Percentiles rank a stretch among this genome's conserved stretches.
Evolutionary conservation across 2,113 vertebrate genomes (phyloP).

Genomic region (Garra rufa): DNA sequence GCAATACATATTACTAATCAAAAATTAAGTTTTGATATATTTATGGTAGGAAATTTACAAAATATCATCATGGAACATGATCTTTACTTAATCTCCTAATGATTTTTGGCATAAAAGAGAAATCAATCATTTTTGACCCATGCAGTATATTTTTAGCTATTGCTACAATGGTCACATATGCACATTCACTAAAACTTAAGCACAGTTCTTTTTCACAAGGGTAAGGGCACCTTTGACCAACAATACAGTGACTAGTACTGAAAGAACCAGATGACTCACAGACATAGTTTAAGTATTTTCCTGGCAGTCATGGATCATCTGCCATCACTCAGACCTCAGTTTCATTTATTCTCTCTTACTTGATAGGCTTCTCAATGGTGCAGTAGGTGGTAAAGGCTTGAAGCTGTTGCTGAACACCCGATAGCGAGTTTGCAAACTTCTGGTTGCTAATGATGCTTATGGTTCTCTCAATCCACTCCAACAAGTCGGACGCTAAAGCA

Average conservation of each 20-base stretch:
- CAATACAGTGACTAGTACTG: not conserved
- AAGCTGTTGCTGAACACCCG: conserved; percentile 93
- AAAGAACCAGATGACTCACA: conserved; percentile 2
- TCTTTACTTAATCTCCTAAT: too few relatives aligned
- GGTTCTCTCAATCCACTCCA: conserved; percentile 93
- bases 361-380: conserved; percentile 92
- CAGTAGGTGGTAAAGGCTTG: conserved; percentile 96
- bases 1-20: too few relatives aligned
- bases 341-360: conserved; percentile 75
- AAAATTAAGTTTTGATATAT: too few relatives aligned
- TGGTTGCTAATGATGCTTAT: conserved; percentile 89
- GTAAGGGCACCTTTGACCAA: not conserved
- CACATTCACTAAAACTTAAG: not conserved
- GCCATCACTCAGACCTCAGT: not conserved
- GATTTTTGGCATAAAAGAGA: too few relatives aligned
- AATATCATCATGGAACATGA: too few relatives aligned
- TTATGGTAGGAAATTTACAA: too few relatives aligned
- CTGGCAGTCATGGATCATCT: not conserved
- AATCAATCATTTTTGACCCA: too few relatives aligned
- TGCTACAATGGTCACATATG: too few relatives aligned
- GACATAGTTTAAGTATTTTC: conserved; percentile 7
- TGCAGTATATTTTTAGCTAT: too few relatives aligned
- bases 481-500: conserved; percentile 84
- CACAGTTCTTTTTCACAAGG: not conserved
- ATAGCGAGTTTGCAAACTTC: conserved; percentile 94